Base-by-base conservation (phyloP, 2,888 invertebrate genomes). In the Sphaerophoria rueppellii region DNA sequence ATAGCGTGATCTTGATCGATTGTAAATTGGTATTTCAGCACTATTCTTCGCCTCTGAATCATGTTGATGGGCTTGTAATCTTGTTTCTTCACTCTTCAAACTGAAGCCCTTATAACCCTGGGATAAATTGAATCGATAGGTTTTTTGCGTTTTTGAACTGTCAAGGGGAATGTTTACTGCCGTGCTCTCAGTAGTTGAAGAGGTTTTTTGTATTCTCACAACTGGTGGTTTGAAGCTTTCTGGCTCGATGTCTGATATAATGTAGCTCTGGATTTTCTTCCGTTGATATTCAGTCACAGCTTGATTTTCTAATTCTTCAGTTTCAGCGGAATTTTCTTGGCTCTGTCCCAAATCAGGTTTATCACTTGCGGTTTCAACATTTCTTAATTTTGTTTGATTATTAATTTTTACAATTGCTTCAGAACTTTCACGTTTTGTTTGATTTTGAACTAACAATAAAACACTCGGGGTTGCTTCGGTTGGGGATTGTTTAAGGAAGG, bases 181-280 rank as follows among this genome's bases (percentile, higher is more conserved):
- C 82, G 67, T 50, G 11, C 14, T 43, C 12, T 55, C 80, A 1
- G 86, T 77, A 0, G 82, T 35, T 82, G 86, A 37, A 3, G 88
- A 87, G 0, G 85, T 86, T 3, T 57, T 73, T 6, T 80, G 54
- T 6, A 85, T 65, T 16, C 80, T 87, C 0, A 70, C 81, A 86
- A 91, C 88, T 4, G 88, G 92, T 88, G 90, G 89, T 67, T 89
- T 89, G 88, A 93, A 93, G 88, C 92, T 93, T 89, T 92, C 91
- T 55, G 91, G 91, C 89, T 89, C 88, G 3, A 90, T 87, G 65
- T 92, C 92, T 87, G 93, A 91, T 3, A 90, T 86, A 4, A 92
- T 88, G 74, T 88, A 92, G 70, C 87, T 90, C 74, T 89, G 89
- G 43, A 92, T 89, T 48, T 89, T 89, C 43, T 89, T 89, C 7